Evolutionary conservation across 2,797 vertebrate genomes (phyloP).

Genomic region (Capromys pilorides): DNA sequence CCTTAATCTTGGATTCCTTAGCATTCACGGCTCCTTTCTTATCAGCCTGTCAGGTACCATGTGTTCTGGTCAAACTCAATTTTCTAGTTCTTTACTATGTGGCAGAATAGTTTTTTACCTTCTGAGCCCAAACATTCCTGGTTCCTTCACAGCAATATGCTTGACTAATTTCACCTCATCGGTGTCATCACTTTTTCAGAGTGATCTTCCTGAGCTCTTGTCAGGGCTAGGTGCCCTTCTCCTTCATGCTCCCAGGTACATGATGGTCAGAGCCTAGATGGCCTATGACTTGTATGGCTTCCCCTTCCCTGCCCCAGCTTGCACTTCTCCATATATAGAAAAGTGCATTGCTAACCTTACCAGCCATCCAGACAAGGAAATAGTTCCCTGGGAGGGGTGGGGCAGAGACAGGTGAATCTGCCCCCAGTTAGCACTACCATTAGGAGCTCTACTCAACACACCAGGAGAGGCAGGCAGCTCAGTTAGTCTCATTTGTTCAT

Average conservation of each 20-base stretch:
- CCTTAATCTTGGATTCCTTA: neutral
- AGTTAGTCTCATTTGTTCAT: neutral
- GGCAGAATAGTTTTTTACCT: neutral
- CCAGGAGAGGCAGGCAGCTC: neutral
- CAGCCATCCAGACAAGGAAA: neutral
- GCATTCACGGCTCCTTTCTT: too few species aligned
- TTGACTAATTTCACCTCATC: neutral
- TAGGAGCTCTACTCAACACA: too few species aligned
- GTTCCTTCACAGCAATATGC: rapidly evolving
- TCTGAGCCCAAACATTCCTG: neutral
- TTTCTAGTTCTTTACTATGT: rapidly evolving
- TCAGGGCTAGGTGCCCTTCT: neutral
- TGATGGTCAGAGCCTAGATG: neutral
- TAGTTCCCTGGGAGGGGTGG: too few species aligned
- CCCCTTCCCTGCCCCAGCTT: rapidly evolving
- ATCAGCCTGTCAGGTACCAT: rapidly evolving
- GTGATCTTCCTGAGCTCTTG: neutral
- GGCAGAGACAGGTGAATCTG: neutral
- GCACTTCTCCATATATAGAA: neutral
- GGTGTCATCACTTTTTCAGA: neutral
- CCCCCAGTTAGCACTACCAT: too few species aligned
- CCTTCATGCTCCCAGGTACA: neutral
- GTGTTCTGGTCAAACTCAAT: too few species aligned
- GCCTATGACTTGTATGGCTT: neutral
- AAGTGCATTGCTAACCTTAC: neutral